Conservation (phyloP, 2,797 vertebrate species). For the Tauraco hartlaubi region DNA sequence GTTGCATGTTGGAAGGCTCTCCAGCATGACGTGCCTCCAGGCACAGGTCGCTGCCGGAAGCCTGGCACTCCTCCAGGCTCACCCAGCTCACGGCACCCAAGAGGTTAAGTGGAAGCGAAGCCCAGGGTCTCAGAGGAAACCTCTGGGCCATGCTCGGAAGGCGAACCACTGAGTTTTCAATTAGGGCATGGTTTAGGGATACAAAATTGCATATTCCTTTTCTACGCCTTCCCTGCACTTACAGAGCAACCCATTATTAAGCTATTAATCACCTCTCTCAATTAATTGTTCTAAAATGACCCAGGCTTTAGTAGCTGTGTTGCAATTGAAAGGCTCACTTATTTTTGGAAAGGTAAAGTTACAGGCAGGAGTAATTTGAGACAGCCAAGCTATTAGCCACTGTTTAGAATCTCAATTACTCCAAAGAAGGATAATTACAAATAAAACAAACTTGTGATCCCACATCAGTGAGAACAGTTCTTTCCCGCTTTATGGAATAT, state of each 20-base stretch:
- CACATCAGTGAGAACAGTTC: constrained; percentile 61
- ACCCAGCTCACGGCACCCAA: not conserved
- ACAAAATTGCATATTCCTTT: constrained; percentile 70
- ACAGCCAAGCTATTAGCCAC: constrained; percentile 76
- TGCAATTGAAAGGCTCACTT: constrained; percentile 78
- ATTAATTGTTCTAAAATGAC: constrained; percentile 83
- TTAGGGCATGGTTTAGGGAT: constrained; percentile 68
- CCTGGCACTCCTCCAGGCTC: not conserved
- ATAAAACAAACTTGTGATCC: constrained; percentile 82
- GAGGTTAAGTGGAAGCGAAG: constrained; percentile 43
- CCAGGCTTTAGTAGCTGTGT: constrained; percentile 68
- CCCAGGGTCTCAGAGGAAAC: constrained; percentile 40
- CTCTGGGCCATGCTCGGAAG: not conserved
- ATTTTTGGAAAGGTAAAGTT: constrained; percentile 80
- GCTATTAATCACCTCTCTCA: constrained; percentile 84
- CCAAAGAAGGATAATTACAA: constrained; percentile 83
- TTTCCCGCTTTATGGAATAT: constrained; percentile 74
- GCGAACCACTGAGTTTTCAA: constrained; percentile 63
- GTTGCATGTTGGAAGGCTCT: not conserved
- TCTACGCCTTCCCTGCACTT: constrained; percentile 34
- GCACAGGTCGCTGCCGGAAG: not conserved
- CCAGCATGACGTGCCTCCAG: not conserved
- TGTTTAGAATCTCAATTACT: constrained; percentile 84
- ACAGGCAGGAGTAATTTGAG: constrained; percentile 76
- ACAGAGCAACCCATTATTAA: constrained; percentile 81